Conservation (phyloP, 2,888 invertebrate species). For the Troides oblongomaculatus region DNA sequence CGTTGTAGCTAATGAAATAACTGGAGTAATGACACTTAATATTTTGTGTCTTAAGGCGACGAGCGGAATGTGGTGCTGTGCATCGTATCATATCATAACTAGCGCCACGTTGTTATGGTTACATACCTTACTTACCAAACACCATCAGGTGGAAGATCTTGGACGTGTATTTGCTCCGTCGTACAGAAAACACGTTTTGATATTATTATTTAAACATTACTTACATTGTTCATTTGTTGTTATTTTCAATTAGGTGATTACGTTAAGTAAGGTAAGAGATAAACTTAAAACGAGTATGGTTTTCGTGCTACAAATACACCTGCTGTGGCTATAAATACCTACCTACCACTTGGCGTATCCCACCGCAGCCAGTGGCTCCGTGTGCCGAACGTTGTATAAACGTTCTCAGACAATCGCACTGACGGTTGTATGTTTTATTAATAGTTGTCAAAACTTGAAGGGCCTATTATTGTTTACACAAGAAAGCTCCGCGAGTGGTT, state of each 20-base stretch:
- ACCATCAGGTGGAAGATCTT: too few relatives aligned
- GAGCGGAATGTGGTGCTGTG: too few relatives aligned
- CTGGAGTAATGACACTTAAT: too few relatives aligned
- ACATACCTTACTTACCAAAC: neutral
- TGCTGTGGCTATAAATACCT: slow-evolving; percentile 65
- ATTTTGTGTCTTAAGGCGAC: too few relatives aligned
- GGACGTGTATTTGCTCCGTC: too few relatives aligned
- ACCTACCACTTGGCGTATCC: slow-evolving; percentile 40
- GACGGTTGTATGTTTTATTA: slow-evolving; percentile 57
- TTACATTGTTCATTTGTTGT: neutral
- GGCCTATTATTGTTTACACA: slow-evolving; percentile 49
- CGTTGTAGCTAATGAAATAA: too few relatives aligned
- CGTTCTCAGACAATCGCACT: slow-evolving; percentile 48
- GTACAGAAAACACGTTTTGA: too few relatives aligned
- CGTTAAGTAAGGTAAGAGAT: slow-evolving; percentile 59
- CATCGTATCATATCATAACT: too few relatives aligned
- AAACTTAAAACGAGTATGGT: slow-evolving; percentile 70
- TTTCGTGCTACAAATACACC: slow-evolving; percentile 71
- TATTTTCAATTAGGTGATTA: slow-evolving; percentile 42
- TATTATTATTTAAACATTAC: slow-evolving; percentile 1
- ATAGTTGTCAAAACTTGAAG: slow-evolving; percentile 55
- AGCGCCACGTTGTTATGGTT: too few relatives aligned
- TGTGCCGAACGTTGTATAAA: slow-evolving; percentile 9
- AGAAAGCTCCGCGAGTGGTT: slow-evolving; percentile 55
- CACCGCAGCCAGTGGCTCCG: slow-evolving; percentile 3